These are phyloP conservation scores for Synanthedon vespiformis DNA, from an alignment of 2,888 invertebrate genomes.

Conservation along the genomic window DNA sequence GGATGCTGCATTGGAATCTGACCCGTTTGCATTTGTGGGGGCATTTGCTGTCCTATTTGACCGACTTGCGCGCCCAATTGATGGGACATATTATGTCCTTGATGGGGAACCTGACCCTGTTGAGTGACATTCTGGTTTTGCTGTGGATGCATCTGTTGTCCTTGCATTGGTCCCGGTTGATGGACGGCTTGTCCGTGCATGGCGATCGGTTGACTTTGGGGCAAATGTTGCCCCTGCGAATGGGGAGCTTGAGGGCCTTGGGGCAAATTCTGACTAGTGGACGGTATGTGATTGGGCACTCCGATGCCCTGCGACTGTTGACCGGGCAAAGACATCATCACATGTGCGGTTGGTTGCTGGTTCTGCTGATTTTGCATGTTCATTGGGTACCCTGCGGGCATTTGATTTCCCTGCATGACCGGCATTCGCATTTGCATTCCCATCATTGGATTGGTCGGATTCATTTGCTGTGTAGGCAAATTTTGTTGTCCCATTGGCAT, in stretches of 20 bases:
- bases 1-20: constrained; percentile 4
- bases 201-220: constrained; percentile 7
- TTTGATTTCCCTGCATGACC: constrained; percentile 36
- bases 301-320: constrained; percentile 23
- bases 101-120: constrained; percentile 20
- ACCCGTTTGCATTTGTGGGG: constrained; percentile 13
- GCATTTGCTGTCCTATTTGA: constrained; percentile 17
- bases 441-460: constrained; percentile 39
- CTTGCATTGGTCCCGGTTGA: constrained; percentile 29
- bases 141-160: constrained; percentile 22
- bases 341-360: constrained; percentile 21
- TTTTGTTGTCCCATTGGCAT: constrained; percentile 42
- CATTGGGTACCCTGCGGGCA: constrained; percentile 37
- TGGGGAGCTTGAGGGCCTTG: constrained; percentile 27
- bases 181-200: constrained; percentile 26
- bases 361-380: constrained; percentile 36
- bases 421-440: constrained; percentile 58
- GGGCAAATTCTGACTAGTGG: constrained; percentile 10
- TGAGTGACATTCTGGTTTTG: constrained; percentile 19
- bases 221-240: constrained; percentile 20
- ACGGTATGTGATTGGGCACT: constrained; percentile 28
- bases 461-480: constrained; percentile 31
- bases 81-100: constrained; percentile 15
- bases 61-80: constrained; percentile 16
- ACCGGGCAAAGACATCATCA: constrained; percentile 19